These are phyloP conservation scores for Cephus pulcher DNA, from an alignment of 2,888 invertebrate genomes.

Conservation along the genomic window DNA sequence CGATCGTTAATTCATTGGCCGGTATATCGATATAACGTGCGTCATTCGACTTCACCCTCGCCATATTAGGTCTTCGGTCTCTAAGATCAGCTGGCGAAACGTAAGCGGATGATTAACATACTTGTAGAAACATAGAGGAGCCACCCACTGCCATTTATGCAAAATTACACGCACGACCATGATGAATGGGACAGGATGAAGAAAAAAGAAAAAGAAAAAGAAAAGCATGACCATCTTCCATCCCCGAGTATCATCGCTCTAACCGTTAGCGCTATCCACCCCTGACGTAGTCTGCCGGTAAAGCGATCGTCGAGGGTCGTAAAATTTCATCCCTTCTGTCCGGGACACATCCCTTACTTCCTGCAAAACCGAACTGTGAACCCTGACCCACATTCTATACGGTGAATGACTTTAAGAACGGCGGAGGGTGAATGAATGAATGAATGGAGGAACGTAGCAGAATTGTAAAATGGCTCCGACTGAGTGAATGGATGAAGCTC, in stretches of 20 bases:
- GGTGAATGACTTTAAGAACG: slow-evolving; percentile 43
- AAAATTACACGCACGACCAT: neutral
- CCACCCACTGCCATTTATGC: neutral
- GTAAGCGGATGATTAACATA: neutral
- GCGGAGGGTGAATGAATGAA: slow-evolving; percentile 33
- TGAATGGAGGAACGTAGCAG: slow-evolving; percentile 38
- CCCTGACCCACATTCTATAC: slow-evolving; percentile 45
- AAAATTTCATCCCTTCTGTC: neutral
- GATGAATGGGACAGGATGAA: neutral
- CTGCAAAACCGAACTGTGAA: neutral
- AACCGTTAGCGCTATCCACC: neutral
- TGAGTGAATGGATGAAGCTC: slow-evolving; percentile 31
- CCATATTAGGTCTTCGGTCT: neutral
- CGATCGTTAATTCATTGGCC: neutral
- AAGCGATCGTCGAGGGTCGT: neutral
- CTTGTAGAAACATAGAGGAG: neutral
- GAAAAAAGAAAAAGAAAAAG: too few species aligned
- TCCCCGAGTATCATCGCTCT: neutral
- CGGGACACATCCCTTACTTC: neutral
- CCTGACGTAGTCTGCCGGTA: neutral
- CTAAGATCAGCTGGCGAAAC: neutral
- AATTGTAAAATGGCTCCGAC: neutral
- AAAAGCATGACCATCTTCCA: neutral
- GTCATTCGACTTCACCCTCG: neutral
- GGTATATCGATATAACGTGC: neutral